Evolutionary conservation across 2,113 vertebrate species (phyloP), one percentile per base, ranked within the genome.

Genomic region (Muscicapa adusta): DNA sequence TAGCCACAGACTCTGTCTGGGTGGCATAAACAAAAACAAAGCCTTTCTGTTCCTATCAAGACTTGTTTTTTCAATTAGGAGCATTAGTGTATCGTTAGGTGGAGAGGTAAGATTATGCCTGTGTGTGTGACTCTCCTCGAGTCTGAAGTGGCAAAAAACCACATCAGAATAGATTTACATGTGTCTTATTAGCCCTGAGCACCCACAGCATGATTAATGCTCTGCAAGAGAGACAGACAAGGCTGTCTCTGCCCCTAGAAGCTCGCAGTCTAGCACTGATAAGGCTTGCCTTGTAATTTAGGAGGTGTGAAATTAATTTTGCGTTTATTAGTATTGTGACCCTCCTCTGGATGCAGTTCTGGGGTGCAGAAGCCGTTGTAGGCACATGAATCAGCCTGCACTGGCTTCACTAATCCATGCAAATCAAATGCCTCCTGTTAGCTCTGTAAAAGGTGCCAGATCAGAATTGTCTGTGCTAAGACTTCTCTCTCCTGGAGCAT

Each of bases 21-120:
- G 91, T 96, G 92, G 94, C 93, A 93, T 96, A 94, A 97, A 94
- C 87, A 97, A 93, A 95, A 96, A 83, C 76, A 95, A 96, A 95
- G 63, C 76, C 74, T 95, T 95, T 96, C 89, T 96, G 87, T 97
- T 96, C 91, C 92, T 96, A 85, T 92, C 92, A 76, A 73, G 83
- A 94, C 88, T 94, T 96, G 80, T 83, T 94, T 91, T 94, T 84
- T 68, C 88, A 93, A 71, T 74, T 88, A 96, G 87, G 47, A 9
- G 3, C 91, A 76, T 93, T 93, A 86, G 67, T 45, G 71, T 43
- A 77, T 77, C 72, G 20, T 96, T 95, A 94, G 85, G 85, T 88
- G 13, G 77, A 87, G 89, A 96, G 76, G 83, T 85, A 80, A 86
- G 62, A 73, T 71, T 58, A 34, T 0, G 70, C 51, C 33, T 77